phyloP scores from a whole-genome alignment of 2,888 invertebrate species.

The Synergus umbraculus region DNA sequence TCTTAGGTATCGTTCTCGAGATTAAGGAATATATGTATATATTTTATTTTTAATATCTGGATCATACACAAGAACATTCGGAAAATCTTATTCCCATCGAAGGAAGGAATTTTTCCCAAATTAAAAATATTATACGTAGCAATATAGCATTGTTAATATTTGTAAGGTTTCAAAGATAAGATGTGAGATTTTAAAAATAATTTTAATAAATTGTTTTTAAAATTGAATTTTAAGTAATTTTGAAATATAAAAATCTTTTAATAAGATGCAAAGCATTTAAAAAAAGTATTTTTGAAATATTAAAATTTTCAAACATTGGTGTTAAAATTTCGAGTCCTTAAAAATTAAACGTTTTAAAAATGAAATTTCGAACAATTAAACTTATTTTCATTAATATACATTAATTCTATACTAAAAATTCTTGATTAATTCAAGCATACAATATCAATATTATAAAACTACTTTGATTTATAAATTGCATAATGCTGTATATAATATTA shows the following conservation, averaged over 20 bases:
- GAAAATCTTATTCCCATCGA: neutral
- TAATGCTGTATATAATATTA: neutral
- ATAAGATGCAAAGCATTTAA: too few species aligned
- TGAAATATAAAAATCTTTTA: too few species aligned
- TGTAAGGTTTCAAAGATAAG: neutral
- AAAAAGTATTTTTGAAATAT: too few species aligned
- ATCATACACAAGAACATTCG: neutral
- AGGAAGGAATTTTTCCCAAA: neutral
- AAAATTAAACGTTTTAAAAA: too few species aligned
- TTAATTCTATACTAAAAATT: neutral
- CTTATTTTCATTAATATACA: neutral
- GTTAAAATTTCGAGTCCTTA: neutral
- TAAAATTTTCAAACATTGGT: neutral
- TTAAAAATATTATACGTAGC: neutral
- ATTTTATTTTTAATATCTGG: neutral
- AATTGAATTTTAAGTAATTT: too few species aligned
- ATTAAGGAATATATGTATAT: neutral
- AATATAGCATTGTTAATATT: neutral
- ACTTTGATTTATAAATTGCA: neutral
- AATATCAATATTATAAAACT: neutral
- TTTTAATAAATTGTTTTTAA: neutral
- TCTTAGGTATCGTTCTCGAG: constrained; percentile 60
- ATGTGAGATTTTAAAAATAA: neutral
- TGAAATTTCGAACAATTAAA: too few species aligned
- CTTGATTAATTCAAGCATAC: neutral